These are phyloP conservation scores for Vidua chalybeata DNA, from an alignment of 2,113 vertebrate species.

Conservation along the genomic window DNA sequence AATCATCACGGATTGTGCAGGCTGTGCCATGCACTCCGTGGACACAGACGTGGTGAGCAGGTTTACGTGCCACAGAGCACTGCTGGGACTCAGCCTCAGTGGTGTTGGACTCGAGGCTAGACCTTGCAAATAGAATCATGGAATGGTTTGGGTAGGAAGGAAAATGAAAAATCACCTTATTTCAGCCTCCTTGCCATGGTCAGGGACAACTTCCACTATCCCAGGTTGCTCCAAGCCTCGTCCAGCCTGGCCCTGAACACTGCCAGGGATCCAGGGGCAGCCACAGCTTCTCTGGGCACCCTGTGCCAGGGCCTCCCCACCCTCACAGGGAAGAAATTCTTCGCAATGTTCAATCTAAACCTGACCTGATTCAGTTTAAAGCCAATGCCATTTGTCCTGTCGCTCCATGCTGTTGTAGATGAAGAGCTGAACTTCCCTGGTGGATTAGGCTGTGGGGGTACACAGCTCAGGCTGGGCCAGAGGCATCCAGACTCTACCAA, in stretches of 20 bases:
- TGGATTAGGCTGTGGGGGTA: neutral
- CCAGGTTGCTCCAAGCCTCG: accelerated
- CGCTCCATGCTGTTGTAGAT: neutral
- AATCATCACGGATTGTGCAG: neutral
- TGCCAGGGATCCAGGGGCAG: neutral
- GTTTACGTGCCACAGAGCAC: neutral
- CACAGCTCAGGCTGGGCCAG: neutral
- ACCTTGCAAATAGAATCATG: neutral
- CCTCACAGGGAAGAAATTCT: neutral
- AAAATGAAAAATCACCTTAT: neutral
- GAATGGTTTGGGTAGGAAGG: neutral
- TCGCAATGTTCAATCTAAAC: neutral
- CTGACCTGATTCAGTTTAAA: neutral
- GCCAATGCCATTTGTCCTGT: neutral
- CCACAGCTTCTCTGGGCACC: neutral
- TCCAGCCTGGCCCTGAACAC: neutral
- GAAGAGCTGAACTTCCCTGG: neutral
- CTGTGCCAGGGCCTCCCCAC: neutral
- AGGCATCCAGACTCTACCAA: neutral
- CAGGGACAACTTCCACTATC: neutral
- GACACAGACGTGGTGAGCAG: neutral
- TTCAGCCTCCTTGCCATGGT: neutral
- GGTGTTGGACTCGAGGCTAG: neutral
- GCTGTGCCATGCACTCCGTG: neutral
- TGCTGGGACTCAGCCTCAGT: neutral